phyloP scores from a whole-genome alignment of 30 jellyfish, hydroid and myxozoan species.

The Nemopilema nomurai region DNA sequence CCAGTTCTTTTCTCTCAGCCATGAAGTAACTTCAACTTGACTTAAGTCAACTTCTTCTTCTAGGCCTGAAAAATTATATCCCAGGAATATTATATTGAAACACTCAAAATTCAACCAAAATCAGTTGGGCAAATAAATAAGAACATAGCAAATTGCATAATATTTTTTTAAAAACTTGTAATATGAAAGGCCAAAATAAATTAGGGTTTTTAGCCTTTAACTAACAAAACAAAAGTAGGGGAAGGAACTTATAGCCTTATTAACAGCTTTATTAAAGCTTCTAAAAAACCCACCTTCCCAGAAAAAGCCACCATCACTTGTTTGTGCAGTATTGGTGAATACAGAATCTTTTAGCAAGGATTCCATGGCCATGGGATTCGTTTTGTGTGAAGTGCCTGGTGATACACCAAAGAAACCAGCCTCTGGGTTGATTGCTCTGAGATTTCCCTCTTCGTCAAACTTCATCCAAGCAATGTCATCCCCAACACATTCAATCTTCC shows the following conservation, averaged over 20 bases:
- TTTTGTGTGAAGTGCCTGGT: conserved; percentile 94
- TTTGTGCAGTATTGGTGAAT: conserved; percentile 91
- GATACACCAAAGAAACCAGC: conserved; percentile 99
- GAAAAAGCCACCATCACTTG: conserved; percentile 95
- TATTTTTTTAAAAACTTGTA: too few species aligned
- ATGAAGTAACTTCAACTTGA: conserved; percentile 80
- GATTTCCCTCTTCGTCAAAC: conserved; percentile 95
- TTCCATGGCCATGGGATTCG: conserved; percentile 92
- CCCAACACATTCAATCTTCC: conserved; percentile 99
- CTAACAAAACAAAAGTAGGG: too few species aligned
- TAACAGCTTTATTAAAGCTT: too few species aligned
- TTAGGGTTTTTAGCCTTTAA: too few species aligned
- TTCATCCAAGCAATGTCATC: conserved; percentile 99
- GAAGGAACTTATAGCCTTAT: too few species aligned
- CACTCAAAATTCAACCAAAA: too few species aligned
- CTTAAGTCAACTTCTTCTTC: conserved; percentile 89
- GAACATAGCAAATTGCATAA: too few species aligned
- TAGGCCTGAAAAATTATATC: conserved; percentile 53
- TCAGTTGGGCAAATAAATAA: too few species aligned
- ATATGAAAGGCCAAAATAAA: too few species aligned
- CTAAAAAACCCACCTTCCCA: conserved; percentile 96
- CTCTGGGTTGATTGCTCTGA: conserved; percentile 99
- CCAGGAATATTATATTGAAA: background rate
- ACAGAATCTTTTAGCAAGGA: conserved; percentile 74
- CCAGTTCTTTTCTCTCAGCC: conserved; percentile 95